Conservation (phyloP, 1,140 invertebrate genomes). For the Papilio xuthus region DNA sequence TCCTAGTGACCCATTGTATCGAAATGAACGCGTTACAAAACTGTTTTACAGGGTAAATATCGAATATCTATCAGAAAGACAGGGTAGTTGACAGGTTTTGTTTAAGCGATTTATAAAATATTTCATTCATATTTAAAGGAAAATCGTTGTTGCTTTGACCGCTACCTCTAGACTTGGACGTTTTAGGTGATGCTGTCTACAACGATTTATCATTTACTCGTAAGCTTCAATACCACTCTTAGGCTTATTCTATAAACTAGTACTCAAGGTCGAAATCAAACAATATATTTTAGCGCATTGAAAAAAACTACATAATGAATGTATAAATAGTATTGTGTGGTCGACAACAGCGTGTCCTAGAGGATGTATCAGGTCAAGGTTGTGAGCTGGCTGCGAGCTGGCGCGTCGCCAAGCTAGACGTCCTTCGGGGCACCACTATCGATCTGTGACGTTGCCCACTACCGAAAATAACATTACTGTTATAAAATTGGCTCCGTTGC, state of each 20-base stretch:
- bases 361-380: slow-evolving; percentile 24
- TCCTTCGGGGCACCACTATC: slow-evolving; percentile 31
- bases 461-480: slow-evolving; percentile 14
- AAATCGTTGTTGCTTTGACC: background rate
- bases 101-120: no score
- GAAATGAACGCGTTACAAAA: background rate
- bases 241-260: background rate
- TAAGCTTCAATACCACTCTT: background rate
- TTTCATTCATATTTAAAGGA: background rate
- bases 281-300: background rate
- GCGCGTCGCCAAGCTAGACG: slow-evolving; percentile 14
- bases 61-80: background rate
- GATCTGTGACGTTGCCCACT: slow-evolving; percentile 19
- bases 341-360: slow-evolving; percentile 30
- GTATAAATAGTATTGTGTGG: slow-evolving; percentile 8
- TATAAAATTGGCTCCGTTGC: background rate
- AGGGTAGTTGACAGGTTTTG: background rate
- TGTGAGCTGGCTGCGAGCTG: slow-evolving; percentile 13
- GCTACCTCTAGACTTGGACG: background rate
- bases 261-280: background rate
- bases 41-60: background rate
- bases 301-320: background rate
- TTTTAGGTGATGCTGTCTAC: background rate
- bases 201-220: background rate
- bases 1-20: background rate